phyloP scores from a whole-genome alignment of 2,888 invertebrate species.

The Schrankia costaestrigalis region DNA sequence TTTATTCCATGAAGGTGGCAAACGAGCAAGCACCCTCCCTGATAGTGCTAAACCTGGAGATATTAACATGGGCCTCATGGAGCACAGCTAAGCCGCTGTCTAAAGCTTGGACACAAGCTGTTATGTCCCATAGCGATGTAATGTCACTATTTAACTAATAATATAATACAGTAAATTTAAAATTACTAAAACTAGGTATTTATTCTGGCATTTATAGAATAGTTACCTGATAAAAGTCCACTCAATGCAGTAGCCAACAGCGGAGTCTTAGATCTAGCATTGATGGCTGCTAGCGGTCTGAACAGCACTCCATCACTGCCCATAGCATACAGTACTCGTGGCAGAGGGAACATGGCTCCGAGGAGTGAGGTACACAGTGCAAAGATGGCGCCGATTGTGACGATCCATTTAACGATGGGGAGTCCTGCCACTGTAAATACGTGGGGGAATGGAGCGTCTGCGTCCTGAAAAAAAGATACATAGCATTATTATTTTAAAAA shows the following conservation, averaged over 20 bases:
- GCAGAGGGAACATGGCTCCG: slow-evolving; percentile 94
- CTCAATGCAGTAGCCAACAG: slow-evolving; percentile 87
- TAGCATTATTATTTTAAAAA: too few relatives aligned
- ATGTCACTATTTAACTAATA: too few relatives aligned
- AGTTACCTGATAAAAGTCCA: slow-evolving; percentile 86
- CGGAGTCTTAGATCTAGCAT: slow-evolving; percentile 89
- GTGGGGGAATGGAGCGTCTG: slow-evolving; percentile 92
- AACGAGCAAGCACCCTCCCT: too few relatives aligned
- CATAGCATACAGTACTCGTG: slow-evolving; percentile 95
- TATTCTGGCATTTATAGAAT: too few relatives aligned
- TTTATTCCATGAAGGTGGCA: too few relatives aligned
- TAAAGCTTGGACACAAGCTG: too few relatives aligned
- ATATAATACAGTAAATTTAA: too few relatives aligned
- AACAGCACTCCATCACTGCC: slow-evolving; percentile 93
- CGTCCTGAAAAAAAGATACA: slow-evolving; percentile 77
- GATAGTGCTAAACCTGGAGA: too few relatives aligned
- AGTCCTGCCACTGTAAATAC: slow-evolving; percentile 90
- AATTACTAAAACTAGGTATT: too few relatives aligned
- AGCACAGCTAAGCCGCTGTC: too few relatives aligned
- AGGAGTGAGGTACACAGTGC: slow-evolving; percentile 93
- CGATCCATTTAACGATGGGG: slow-evolving; percentile 91
- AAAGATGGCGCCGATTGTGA: slow-evolving; percentile 94
- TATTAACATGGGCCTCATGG: too few relatives aligned
- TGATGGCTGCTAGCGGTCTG: slow-evolving; percentile 84
- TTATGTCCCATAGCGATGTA: too few relatives aligned